Evolutionary conservation across 2,888 invertebrate genomes (phyloP), one percentile per base, ranked within the genome.

Genomic region (Epiblema foenella): DNA sequence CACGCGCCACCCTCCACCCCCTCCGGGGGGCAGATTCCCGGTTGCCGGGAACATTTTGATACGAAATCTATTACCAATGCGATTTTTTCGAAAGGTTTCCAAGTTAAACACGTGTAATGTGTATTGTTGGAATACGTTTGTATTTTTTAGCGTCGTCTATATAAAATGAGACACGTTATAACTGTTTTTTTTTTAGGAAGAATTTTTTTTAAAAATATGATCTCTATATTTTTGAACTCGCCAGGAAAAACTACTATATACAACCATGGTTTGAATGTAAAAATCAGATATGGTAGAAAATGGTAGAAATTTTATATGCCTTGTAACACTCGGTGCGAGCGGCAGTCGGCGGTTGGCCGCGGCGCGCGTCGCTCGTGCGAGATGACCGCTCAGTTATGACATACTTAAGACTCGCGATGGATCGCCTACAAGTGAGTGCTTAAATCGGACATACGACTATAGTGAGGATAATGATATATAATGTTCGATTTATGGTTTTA

Each of bases 401-500:
- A 76, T 77, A 70, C 76, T n/a, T 72, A 75, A 76, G 73, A 74
- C 77, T 73, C 75, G 81, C 79, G 85, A 86, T 85, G 87, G 84
- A 84, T 86, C 83, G 80, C 76, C 79, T 81, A 81, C 78, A 75
- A 85, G 89, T 90, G 90, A 84, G 82, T 89, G 91, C 89, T 90
- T 81, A 84, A 86, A 81, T 64, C 69, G 66, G 74, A 72, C 75
- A 66, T 70, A 63, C 74, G 46, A 72, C 67, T 75, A 24, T 65
- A 76, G 69, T 72, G 68, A 77, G 78, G 79, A 75, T 75, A 66
- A 88, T 88, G 81, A 82, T 84, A 84, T 88, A 84, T 89, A 84
- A 91, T 90, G 89, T 83, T 80, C 78, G 75, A 77, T 85, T 82
- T 90, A 84, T 89, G 89, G 88, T 89, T 86, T 92, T 91, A 90